Evolutionary conservation across 2,888 invertebrate genomes (phyloP), one percentile per base, ranked within the genome.

Genomic region (Conus canariensis): DNA sequence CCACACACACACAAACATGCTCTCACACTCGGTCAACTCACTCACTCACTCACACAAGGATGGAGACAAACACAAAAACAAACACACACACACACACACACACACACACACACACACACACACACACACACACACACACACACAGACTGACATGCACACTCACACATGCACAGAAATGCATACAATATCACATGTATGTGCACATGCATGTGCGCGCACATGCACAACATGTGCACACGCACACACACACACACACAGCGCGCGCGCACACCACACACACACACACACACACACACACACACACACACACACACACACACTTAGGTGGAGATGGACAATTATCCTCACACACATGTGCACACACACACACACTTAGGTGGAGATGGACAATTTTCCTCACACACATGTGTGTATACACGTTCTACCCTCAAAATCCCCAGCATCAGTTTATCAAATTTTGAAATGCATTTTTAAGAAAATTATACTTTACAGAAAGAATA

Each of bases 261-360:
- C 87, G 58, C 90, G 74, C 87, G 58, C 59, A 87, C 87, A 59
- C 87, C 87, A 60, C 90, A 87, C 25, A n/a, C 74, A n/a, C n/a
- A n/a, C 74, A n/a, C n/a, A 64, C 60, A 64, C 60, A 64, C 60
- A 64, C 60, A 64, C 60, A 64, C 60, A 64, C 16, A 64, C 60
- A 64, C 30, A n/a, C n/a, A n/a, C 7, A 10, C 6, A n/a, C 74
- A 8, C n/a, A n/a, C n/a, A n/a, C n/a, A n/a, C 74, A 45, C 45
- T 45, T 4, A 45, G 3, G 4, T 45, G 45, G 45, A 45, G 45
- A 4, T 45, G 2, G 45, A 45, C 45, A n/a, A 3, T 64, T 14
- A 64, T 64, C 12, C 87, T 64, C 16, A 64, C 60, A 64, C 30
- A n/a, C n/a, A n/a, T 80, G 30, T 64, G 30, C 7, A 10, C 6